Conservation (phyloP, 2,113 vertebrate species). For the Mastomys coucha region DNA sequence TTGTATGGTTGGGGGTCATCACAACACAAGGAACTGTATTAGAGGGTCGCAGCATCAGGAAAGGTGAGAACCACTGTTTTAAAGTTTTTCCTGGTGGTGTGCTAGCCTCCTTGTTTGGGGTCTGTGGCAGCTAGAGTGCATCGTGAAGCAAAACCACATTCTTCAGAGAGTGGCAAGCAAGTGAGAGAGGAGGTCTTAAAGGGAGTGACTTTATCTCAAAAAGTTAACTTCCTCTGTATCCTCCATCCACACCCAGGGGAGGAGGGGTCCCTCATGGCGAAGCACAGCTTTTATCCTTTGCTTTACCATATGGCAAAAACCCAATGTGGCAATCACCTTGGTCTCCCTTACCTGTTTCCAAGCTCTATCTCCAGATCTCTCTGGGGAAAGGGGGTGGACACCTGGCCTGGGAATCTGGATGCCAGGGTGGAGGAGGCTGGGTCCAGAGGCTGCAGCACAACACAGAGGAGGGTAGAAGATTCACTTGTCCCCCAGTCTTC, state of each 20-base stretch:
- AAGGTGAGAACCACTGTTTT: neutral
- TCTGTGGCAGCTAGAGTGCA: no score
- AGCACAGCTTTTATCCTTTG: neutral
- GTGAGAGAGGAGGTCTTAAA: neutral
- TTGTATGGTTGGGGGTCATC: no score
- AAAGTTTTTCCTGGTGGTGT: neutral
- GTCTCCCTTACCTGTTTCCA: neutral
- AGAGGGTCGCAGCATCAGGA: neutral
- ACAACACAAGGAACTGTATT: neutral
- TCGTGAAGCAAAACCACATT: neutral
- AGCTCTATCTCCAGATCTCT: neutral
- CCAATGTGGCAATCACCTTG: neutral
- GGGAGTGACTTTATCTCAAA: neutral
- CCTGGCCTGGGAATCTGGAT: neutral
- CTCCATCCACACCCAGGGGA: neutral
- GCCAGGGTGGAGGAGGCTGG: neutral
- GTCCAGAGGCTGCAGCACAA: no score
- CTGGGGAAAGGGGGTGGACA: neutral
- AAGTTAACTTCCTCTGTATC: neutral
- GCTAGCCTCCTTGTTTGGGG: neutral
- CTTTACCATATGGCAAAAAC: neutral
- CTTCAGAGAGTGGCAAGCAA: neutral
- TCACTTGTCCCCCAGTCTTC: neutral
- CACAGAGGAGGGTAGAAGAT: neutral
- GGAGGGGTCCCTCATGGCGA: neutral